Base-by-base conservation (phyloP, 2,113 vertebrate species). In the Hippopotamus amphibius region DNA sequence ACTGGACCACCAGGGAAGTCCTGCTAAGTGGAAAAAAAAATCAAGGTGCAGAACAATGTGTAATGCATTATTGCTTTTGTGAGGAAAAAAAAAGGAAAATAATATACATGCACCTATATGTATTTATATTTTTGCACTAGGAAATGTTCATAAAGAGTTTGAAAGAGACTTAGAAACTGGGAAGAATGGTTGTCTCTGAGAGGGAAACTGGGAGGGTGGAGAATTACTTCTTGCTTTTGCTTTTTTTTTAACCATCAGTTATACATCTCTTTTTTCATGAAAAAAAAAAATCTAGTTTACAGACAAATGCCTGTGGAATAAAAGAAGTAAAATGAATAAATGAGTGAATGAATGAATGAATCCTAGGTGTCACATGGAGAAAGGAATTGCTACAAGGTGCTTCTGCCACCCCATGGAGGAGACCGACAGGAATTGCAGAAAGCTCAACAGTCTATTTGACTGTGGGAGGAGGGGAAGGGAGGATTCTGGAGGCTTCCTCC, bases 211-310 rank as follows among this genome's bases (percentile, higher is more conserved):
- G 16, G 57, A 50, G 21, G 13, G 48, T 82, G 66, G 37, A 94
- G 48, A 86, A 66, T 28, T 26, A 55, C 8, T 61, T 90, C 63
- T 22, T 15, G 16, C 16, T 92, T 86, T 90, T 65, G 87, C 68
- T 94, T 24, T 55, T 79, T 63, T 76, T 71, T 63, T 2, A 93
- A 71, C 50, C 24, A 41, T 68, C 43, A 30, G 6, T 80, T 80
- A 79, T 9, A 21, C 24, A 10, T 63, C 33, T 83, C 8, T 84
- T 72, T 72, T 59, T 43, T 22, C n/a, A 37, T 33, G 80, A 37
- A 76, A 93, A 84, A 55, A 77, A 88, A 57, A 46, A 69, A 80
- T 79, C 26, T 11, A 53, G n/a, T 46, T 77, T 48, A 81, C 33
- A 93, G 59, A 50, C 5, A 92, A 74, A 86, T 50, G 24, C 13